A percentile compares a stretch with the other conserved stretches of the same genome.
phyloP scores from a whole-genome alignment of 2,113 vertebrate genomes.

The Vulpes ferrilata region DNA sequence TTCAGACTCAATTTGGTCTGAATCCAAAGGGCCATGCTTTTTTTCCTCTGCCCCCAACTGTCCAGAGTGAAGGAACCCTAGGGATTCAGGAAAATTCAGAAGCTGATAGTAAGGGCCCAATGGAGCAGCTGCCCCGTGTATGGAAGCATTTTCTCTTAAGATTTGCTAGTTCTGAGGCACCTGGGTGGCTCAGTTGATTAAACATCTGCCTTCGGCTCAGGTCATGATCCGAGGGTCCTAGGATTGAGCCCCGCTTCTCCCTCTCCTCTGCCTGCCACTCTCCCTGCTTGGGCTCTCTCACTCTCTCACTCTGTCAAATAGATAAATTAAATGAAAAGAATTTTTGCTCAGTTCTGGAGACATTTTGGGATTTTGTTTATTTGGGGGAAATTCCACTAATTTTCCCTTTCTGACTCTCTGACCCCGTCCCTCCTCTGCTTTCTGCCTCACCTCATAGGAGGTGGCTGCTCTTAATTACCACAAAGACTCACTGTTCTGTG shows the following conservation, averaged over 20 bases:
- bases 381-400: neutral
- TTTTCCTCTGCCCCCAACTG: neutral
- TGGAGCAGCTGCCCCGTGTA: neutral
- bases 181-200: no score
- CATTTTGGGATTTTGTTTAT: neutral
- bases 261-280: no score
- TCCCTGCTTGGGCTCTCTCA: no score
- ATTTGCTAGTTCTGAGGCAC: no score
- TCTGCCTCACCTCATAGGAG: neutral
- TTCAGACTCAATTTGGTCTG: neutral
- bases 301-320: no score
- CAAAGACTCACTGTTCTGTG: neutral
- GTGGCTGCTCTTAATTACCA: neutral
- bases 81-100: neutral
- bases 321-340: no score
- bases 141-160: neutral
- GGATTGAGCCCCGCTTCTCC: no score
- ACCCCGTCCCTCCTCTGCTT: neutral
- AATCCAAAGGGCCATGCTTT: neutral
- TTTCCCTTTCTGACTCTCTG: neutral
- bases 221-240: no score
- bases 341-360: neutral
- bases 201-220: no score
- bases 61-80: neutral
- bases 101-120: neutral